phyloP scores from a whole-genome alignment of 2,797 vertebrate genomes.

The Aulostomus chinensis region DNA sequence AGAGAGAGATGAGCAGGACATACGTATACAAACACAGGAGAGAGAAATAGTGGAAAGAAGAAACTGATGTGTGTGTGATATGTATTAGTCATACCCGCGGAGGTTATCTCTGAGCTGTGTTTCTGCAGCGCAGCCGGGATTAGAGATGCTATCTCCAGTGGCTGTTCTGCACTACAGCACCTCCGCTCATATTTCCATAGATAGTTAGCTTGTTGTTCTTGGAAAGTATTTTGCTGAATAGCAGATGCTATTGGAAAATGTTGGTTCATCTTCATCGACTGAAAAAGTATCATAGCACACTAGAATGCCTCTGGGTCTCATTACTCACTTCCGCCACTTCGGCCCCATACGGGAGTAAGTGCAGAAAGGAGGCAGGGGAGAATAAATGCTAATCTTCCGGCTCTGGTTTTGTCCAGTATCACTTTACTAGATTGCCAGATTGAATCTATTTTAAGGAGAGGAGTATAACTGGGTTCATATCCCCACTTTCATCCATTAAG shows the following conservation, averaged over 20 bases:
- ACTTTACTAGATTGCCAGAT: too few species aligned
- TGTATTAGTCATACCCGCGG: constrained; percentile 61
- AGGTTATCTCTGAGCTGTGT: constrained; percentile 50
- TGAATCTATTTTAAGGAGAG: not conserved
- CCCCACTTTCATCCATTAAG: too few species aligned
- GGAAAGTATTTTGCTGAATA: constrained; percentile 47
- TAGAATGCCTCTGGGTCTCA: constrained; percentile 38
- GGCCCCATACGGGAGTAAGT: constrained; percentile 32
- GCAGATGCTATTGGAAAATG: constrained; percentile 48
- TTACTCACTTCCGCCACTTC: constrained; percentile 51
- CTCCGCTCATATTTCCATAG: constrained; percentile 57
- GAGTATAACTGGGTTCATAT: too few species aligned
- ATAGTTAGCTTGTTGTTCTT: constrained; percentile 59
- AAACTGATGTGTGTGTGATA: too few species aligned
- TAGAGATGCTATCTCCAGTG: constrained; percentile 65
- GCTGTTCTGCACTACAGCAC: constrained; percentile 38
- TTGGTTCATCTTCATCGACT: constrained; percentile 51
- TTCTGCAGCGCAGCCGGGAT: constrained; percentile 51
- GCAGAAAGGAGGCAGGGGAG: constrained; percentile 13
- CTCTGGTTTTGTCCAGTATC: constrained; percentile 13
- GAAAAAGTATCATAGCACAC: constrained; percentile 43
- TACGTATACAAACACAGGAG: too few species aligned
- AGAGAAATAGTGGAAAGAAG: constrained; percentile 21
- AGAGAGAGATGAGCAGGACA: not conserved
- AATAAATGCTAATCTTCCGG: constrained; percentile 13